Evolutionary conservation across 2,797 vertebrate genomes (phyloP).

Genomic region (Fundulus diaphanus): DNA sequence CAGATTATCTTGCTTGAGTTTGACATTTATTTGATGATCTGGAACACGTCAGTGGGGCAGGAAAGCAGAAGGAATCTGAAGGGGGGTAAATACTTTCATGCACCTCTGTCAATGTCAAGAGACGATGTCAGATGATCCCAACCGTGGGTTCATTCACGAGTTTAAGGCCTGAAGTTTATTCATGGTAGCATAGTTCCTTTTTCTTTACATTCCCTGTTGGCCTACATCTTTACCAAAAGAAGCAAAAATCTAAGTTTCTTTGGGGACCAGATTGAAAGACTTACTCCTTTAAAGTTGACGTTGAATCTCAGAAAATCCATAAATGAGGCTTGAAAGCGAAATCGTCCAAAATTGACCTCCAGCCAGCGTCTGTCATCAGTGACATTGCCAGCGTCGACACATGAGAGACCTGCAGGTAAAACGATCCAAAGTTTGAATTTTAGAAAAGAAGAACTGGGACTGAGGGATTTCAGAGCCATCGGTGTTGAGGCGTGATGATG

Average conservation of each 20-base stretch:
- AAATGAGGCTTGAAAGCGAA: constrained; percentile 48
- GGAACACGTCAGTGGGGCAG: too few relatives aligned
- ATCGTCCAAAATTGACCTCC: constrained; percentile 54
- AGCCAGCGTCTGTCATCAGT: constrained; percentile 60
- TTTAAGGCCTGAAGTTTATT: too few relatives aligned
- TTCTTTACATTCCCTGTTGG: not conserved
- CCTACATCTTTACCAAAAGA: not conserved
- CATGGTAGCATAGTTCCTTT: too few relatives aligned
- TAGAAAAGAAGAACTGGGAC: not conserved
- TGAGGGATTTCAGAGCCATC: not conserved
- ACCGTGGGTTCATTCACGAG: too few relatives aligned
- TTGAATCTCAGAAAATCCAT: constrained; percentile 52
- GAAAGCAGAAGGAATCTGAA: not conserved
- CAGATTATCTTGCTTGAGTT: too few relatives aligned
- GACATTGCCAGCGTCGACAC: constrained; percentile 31
- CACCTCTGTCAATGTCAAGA: too few relatives aligned
- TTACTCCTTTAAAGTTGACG: constrained; percentile 64
- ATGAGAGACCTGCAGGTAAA: constrained; percentile 48
- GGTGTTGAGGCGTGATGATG: not conserved
- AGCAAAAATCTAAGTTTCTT: too few relatives aligned
- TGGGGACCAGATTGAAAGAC: not conserved
- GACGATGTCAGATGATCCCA: too few relatives aligned
- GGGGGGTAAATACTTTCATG: not conserved
- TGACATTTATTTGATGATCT: too few relatives aligned
- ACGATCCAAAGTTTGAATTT: not conserved